Percentiles rank a stretch among this genome's conserved stretches.
Evolutionary conservation across 2,113 vertebrate species (phyloP).

Genomic region (Varanus salvator): DNA sequence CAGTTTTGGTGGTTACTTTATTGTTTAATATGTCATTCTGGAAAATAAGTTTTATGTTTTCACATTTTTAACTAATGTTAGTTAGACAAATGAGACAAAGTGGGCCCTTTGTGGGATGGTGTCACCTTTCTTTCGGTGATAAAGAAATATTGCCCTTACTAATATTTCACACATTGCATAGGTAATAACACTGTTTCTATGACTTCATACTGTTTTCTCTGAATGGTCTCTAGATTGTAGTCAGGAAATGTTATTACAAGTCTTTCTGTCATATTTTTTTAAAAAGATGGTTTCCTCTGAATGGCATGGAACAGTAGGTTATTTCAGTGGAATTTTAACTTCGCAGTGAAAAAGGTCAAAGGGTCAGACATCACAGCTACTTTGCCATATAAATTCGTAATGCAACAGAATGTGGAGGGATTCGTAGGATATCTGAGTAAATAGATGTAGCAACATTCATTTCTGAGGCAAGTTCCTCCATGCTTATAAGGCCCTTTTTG

Average conservation of each 20-base stretch:
- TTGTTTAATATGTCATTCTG: not conserved
- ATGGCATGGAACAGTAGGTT: constrained; percentile 45
- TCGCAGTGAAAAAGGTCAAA: constrained; percentile 40
- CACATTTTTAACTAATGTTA: not conserved
- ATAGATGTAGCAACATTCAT: not conserved
- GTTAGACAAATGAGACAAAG: constrained; percentile 31
- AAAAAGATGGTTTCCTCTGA: constrained; percentile 72
- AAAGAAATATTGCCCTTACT: constrained; percentile 66
- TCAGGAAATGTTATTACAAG: constrained; percentile 79
- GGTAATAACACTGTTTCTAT: constrained; percentile 56
- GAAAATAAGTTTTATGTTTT: constrained; percentile 8
- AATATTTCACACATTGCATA: constrained; percentile 74
- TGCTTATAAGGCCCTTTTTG: not conserved
- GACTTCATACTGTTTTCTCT: constrained; percentile 67
- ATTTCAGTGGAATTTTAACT: constrained; percentile 62
- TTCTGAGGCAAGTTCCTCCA: not conserved
- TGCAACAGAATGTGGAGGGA: constrained; percentile 8
- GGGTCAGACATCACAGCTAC: constrained; percentile 43
- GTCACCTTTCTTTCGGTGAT: constrained; percentile 54
- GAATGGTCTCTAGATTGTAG: constrained; percentile 71
- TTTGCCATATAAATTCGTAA: constrained; percentile 48
- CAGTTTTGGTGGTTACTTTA: constrained; percentile 9
- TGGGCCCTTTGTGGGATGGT: constrained; percentile 43
- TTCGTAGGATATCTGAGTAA: not conserved
- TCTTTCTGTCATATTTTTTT: constrained; percentile 69